Evolutionary conservation across 1,140 invertebrate species (phyloP).

Genomic region (Trichomalopsis sarcophagae): DNA sequence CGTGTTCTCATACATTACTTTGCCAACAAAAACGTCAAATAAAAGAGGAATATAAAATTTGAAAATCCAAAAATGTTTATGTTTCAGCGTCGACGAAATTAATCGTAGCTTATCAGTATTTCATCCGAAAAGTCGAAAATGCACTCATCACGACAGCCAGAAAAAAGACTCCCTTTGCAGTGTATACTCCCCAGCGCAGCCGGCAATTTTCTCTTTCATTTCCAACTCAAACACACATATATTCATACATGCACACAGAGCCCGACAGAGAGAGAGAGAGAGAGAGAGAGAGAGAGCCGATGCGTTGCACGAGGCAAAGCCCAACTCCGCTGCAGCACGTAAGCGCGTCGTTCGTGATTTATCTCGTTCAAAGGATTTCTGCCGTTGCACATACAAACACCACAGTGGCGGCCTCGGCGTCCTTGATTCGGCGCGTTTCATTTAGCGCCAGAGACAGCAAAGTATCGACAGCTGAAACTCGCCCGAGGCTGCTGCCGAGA

Average conservation of each 20-base stretch:
- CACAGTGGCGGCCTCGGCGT: too few species aligned
- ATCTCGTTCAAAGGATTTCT: constrained; percentile 6
- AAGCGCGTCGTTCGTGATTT: constrained; percentile 18
- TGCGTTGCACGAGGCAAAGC: not conserved
- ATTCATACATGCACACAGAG: not conserved
- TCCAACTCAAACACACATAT: not conserved
- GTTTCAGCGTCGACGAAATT: not conserved
- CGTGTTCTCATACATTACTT: not conserved
- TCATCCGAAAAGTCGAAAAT: not conserved
- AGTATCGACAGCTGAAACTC: constrained; percentile 16
- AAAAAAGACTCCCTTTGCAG: not conserved
- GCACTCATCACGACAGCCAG: not conserved
- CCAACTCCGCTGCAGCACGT: not conserved
- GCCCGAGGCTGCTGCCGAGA: not conserved
- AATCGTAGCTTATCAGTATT: not conserved
- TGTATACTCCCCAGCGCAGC: not conserved
- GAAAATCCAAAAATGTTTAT: not conserved
- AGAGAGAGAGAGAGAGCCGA: too few species aligned
- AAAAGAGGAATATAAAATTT: not conserved
- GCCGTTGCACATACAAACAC: not conserved
- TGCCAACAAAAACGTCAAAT: not conserved
- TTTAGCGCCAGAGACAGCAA: constrained; percentile 3
- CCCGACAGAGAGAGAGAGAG: not conserved
- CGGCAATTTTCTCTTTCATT: not conserved
- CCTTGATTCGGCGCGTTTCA: constrained; percentile 16